Base-by-base conservation (phyloP, 2,113 vertebrate species). In the Larimichthys crocea region DNA sequence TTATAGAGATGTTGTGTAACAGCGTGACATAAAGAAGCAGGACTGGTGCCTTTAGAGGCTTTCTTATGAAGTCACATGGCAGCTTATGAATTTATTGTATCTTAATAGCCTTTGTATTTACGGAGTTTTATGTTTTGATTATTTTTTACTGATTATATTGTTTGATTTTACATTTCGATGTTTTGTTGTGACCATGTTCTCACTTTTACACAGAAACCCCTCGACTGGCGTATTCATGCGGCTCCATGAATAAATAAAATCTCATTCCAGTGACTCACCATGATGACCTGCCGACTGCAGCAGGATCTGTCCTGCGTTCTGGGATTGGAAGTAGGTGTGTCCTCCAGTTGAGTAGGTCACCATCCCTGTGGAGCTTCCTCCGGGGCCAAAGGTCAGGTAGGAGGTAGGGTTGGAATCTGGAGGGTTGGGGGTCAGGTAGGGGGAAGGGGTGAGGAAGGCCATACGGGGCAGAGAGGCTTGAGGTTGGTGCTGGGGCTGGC, bases 341-440 rank as follows among this genome's bases (percentile, higher is more conserved):
- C 94, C 73, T 0, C 87, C 94, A 0, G 91, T 69, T 17, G 93
- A 92, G 20, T 91, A 96, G 48, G 90, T 90, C 76, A 94, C 19
- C 9, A 92, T 83, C 35, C 93, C 94, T 0, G 83, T 66, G 16
- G 84, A 92, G 55, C 81, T 91, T 22, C 86, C 92, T 10, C 93
- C 87, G 0, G 93, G 90, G 16, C 88, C 94, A 16, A 95, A 87
- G 0, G 94, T 8, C 5, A 96, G 86, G 68, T 96, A 96, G 52
- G 93, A 88, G 4, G 91, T 73, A 5, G 92, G 16, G 26, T 89
- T 92, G 50, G 93, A 94, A 0, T 94, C 91, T 0, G 86, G 83
- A 5, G 91, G 80, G 0, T 95, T 93, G 19, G 96, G 94, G 4
- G 94, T 88, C 65, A 97, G 93, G 66, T 79, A 92, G 0, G 95